Base-by-base conservation (phyloP, 2,888 invertebrate species). In the Nasonia oneida region DNA sequence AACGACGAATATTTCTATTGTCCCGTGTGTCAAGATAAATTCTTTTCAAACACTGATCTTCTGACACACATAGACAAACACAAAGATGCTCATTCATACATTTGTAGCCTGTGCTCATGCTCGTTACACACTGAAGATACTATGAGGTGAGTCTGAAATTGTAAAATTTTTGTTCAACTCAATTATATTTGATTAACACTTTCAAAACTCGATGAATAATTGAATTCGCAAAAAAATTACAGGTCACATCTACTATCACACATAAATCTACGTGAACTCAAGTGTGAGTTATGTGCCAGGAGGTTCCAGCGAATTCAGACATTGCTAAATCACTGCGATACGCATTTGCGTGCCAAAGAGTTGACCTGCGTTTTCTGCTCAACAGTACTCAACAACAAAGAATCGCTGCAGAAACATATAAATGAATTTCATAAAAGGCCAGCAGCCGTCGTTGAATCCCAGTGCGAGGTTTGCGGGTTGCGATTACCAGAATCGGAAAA, bases 11-110 rank as follows among this genome's bases (percentile, higher is more conserved):
- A n/a, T 18, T 81, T 50, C 33, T 79, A 71, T 18, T 87, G 87
- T 61, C 87, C 84, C 75, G 39, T 87, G 29, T 87, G 87, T 77
- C 77, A 83, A 23, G 57, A 77, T 29, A 81, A 83, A 29, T 85
- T 83, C 23, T 74, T 57, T 12, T 37, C 74, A 12, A 85, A 81
- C n/a, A 37, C 23, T 33, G 37, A 64, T 57, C 53, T 87, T 50
- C 2, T 81, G 47, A 33, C 83, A 2, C 87, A 87, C 18, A 8
- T 87, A 33, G 47, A 81, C 71, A 37, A 81, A 23, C 87, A 87
- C 29, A 39, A 23, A 50, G 81, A 85, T 53, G 33, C 85, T 74
- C 18, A 71, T n/a, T 77, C 74, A 12, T 83, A 67, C 18, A 14
- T 81, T 15, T 87, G 87, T 39, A 23, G 73, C 33, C 14, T 87